A percentile compares a stretch with the other conserved stretches of the same genome.
These are phyloP conservation scores for Thalassophryne amazonica DNA, from an alignment of 2,797 vertebrate species.

Conservation along the genomic window DNA sequence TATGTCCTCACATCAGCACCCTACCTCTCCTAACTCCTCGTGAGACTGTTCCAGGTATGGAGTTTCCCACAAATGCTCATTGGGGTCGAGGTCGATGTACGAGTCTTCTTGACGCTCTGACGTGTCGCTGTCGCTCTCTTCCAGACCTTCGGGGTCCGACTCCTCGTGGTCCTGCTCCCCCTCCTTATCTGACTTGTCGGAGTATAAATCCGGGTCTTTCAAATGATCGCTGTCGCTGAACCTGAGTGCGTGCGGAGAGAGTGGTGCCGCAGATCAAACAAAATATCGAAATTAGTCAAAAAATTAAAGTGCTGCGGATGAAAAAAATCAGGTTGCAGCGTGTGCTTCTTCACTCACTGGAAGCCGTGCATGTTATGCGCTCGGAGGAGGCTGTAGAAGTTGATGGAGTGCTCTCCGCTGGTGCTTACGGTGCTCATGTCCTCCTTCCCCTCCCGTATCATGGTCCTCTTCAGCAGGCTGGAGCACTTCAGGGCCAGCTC, in stretches of 20 bases:
- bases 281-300: too few relatives aligned
- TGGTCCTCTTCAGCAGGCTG: constrained; percentile 93
- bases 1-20: not conserved
- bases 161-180: constrained; percentile 94
- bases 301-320: not conserved
- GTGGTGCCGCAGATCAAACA: too few relatives aligned
- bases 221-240: constrained; percentile 94
- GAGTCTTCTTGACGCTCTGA: constrained; percentile 96
- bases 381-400: constrained; percentile 91
- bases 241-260: constrained; percentile 55
- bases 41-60: constrained; percentile 89
- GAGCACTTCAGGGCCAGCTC: constrained; percentile 98
- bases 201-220: constrained; percentile 95
- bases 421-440: constrained; percentile 75
- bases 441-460: constrained; percentile 97
- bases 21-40: constrained; percentile 96
- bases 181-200: constrained; percentile 96
- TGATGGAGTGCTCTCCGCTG: constrained; percentile 85
- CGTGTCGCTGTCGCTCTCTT: constrained; percentile 95
- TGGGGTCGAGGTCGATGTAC: constrained; percentile 86
- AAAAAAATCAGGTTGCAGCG: not conserved
- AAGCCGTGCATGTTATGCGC: constrained; percentile 92
- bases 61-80: constrained; percentile 86
- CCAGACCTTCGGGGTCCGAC: constrained; percentile 91
- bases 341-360: constrained; percentile 79